Percentiles rank a stretch among this genome's conserved stretches.
These are phyloP conservation scores for Scomber colias DNA, from an alignment of 2,113 vertebrate genomes.

Conservation along the genomic window DNA sequence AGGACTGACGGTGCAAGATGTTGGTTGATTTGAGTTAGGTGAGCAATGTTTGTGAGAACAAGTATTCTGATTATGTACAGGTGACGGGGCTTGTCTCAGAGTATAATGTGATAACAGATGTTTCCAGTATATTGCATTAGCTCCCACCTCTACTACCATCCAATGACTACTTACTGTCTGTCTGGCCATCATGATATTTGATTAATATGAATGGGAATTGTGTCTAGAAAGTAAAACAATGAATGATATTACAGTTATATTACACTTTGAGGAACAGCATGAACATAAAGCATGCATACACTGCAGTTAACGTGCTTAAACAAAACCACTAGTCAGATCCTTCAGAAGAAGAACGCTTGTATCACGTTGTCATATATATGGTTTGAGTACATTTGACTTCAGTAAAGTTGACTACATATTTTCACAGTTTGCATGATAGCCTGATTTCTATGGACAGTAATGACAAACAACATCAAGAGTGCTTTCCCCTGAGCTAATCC, in stretches of 20 bases:
- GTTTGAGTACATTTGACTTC: background rate
- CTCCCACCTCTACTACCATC: no score
- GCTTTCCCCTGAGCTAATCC: constrained; percentile 59
- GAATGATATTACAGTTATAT: background rate
- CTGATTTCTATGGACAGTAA: constrained; percentile 58
- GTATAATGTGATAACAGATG: no score
- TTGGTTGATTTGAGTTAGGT: no score
- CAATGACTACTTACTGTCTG: no score
- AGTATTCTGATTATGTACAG: no score
- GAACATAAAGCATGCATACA: background rate
- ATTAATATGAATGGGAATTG: background rate
- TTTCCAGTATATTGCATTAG: no score
- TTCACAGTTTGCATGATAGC: constrained; percentile 30
- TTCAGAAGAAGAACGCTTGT: background rate
- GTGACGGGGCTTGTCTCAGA: no score
- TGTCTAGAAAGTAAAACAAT: background rate
- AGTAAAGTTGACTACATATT: constrained; percentile 18
- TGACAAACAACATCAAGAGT: constrained; percentile 59
- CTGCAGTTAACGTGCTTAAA: background rate
- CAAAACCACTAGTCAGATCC: background rate
- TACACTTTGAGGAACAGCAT: background rate
- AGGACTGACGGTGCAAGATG: background rate
- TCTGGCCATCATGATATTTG: no score
- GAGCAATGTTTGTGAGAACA: no score
- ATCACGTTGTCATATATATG: background rate